Evolutionary conservation across 1,140 invertebrate genomes (phyloP), one percentile per base, ranked within the genome.

Genomic region (Camponotus vicinus): DNA sequence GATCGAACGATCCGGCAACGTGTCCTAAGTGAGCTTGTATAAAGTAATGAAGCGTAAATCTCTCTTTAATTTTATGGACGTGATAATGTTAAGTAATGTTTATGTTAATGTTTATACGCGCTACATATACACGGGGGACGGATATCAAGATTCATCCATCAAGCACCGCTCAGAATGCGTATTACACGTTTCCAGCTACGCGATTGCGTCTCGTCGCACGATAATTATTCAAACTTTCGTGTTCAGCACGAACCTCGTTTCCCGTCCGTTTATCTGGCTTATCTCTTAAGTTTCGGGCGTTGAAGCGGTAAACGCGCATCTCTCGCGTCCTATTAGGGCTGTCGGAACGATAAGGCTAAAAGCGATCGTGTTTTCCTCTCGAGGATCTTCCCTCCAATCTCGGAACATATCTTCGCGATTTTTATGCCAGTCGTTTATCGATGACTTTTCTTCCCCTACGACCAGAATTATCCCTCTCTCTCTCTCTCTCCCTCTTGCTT

Each of bases 221-320:
- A 86, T 89, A 85, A 90, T 89, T 89, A 91, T 82, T 91, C 88
- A 87, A 91, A 89, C 83, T 85, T 86, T 85, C 80, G 52, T 61
- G 64, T 69, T 61, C 49, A 32, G 69, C 78, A 64, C 59, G 55
- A 69, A 73, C 70, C 64, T 34, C 78, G 66, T 80, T 42, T 57
- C n/a, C 55, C 69, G 55, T 63, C 59, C 13, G 27, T 32, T 86
- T 86, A 86, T 86, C 77, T 42, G 49, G 32, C 57, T 89, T 89
- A 90, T 90, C 89, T 90, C 45, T 21, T 73, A 64, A 63, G 67
- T 71, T 76, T 82, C 57, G 63, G 49, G 55, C 63, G 45, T 64
- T 73, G 57, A 77, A 90, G 86, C 85, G 86, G 87, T 86, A 88
- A 88, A 90, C 89, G 85, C 73, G 34, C 77, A 69, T 70, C 76